phyloP scores from a whole-genome alignment of 2,113 vertebrate genomes.

The Diadophis punctatus region DNA sequence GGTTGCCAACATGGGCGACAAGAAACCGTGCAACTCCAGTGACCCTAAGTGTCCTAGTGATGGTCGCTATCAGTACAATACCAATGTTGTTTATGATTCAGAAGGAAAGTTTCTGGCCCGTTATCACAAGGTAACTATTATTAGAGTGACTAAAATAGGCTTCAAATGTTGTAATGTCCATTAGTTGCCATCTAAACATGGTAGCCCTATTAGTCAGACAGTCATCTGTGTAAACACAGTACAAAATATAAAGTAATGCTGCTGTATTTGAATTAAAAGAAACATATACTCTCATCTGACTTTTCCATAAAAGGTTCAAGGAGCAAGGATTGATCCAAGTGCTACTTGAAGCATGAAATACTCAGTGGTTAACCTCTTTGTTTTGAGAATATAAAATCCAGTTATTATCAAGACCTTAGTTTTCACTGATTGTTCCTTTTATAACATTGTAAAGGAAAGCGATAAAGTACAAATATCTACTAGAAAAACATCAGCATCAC shows the following conservation, averaged over 20 bases:
- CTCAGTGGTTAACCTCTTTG: too few species aligned
- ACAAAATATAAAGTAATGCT: neutral
- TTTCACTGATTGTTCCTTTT: neutral
- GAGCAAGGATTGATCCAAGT: neutral
- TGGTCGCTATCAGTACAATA: slow-evolving; percentile 58
- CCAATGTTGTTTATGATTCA: slow-evolving; percentile 53
- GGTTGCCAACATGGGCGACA: slow-evolving; percentile 74
- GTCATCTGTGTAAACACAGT: neutral
- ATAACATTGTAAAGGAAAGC: neutral
- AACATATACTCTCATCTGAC: neutral
- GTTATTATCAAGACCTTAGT: neutral
- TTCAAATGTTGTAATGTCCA: neutral
- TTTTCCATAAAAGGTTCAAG: neutral
- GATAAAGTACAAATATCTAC: neutral
- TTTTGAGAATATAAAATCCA: neutral
- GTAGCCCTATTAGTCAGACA: neutral
- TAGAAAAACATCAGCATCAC: neutral
- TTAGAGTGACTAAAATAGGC: neutral
- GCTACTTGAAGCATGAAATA: neutral
- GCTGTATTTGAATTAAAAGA: neutral
- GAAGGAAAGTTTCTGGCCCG: slow-evolving; percentile 52
- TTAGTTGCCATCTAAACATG: neutral
- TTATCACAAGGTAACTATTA: slow-evolving; percentile 57
- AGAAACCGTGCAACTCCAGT: slow-evolving; percentile 41
- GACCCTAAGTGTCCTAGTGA: slow-evolving; percentile 42